Evolutionary conservation across 2,113 vertebrate species (phyloP).

Genomic region (Thinocorus orbignyianus): DNA sequence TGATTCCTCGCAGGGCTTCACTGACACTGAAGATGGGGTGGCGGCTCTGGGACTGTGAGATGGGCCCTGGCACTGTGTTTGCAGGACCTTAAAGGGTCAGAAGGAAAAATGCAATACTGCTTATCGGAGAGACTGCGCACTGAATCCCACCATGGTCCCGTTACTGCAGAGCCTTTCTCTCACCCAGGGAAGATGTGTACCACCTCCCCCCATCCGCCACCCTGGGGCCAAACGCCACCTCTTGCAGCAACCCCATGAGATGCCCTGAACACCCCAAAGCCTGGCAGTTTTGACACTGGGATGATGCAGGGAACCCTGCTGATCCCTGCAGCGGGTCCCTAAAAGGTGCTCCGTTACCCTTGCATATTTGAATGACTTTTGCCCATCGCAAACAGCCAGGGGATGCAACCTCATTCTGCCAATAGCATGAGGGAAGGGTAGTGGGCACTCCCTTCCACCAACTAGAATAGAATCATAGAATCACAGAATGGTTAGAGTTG

Average conservation of each 20-base stretch:
- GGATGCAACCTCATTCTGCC: neutral
- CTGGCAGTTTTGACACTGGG: neutral
- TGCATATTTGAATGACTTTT: rapidly evolving
- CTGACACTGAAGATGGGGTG: rapidly evolving
- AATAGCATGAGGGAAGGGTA: too few species aligned
- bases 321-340: neutral
- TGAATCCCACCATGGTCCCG: rapidly evolving
- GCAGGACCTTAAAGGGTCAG: neutral
- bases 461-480: too few species aligned
- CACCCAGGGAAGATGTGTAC: rapidly evolving
- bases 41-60: neutral
- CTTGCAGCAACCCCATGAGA: neutral
- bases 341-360: too few species aligned
- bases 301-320: neutral
- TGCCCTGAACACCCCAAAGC: neutral
- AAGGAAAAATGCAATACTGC: neutral
- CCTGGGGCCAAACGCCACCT: neutral
- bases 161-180: neutral
- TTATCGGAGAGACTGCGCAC: too few species aligned
- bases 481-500: too few species aligned
- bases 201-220: neutral
- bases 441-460: neutral
- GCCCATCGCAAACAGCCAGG: neutral
- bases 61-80: neutral
- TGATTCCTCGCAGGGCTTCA: rapidly evolving